phyloP scores from a whole-genome alignment of 1,140 invertebrate genomes.

The Procambarus virginalis region DNA sequence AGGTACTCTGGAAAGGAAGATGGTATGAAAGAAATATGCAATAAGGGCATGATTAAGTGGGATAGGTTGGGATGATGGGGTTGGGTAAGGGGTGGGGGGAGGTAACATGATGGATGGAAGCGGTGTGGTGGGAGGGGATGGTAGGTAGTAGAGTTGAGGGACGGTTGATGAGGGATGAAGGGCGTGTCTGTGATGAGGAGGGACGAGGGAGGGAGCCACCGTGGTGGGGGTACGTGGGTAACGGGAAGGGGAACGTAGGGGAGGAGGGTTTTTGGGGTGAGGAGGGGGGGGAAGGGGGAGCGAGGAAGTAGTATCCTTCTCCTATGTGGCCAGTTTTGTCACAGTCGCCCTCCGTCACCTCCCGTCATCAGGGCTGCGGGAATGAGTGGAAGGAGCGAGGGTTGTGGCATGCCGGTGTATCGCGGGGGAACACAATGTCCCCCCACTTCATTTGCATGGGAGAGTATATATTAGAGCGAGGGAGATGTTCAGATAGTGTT shows the following conservation, averaged over 20 bases:
- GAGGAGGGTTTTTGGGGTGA: no score
- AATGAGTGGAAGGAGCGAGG: not conserved
- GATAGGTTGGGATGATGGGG: no score
- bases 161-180: not conserved
- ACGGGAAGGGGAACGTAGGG: not conserved
- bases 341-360: not conserved
- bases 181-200: not conserved
- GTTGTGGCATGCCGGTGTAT: not conserved
- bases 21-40: no score
- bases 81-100: no score
- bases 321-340: no score
- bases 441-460: constrained; percentile 50
- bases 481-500: constrained; percentile 52
- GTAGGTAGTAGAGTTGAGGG: no score
- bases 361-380: not conserved
- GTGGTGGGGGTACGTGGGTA: not conserved
- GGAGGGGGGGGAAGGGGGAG: no score
- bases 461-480: constrained; percentile 51
- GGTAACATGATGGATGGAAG: no score
- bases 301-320: no score
- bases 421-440: constrained; percentile 29
- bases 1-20: no score
- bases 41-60: no score
- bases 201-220: not conserved
- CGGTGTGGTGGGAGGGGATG: no score